These are phyloP conservation scores for Tetragonula clypearis DNA, from an alignment of 1,140 invertebrate species.

Conservation along the genomic window DNA sequence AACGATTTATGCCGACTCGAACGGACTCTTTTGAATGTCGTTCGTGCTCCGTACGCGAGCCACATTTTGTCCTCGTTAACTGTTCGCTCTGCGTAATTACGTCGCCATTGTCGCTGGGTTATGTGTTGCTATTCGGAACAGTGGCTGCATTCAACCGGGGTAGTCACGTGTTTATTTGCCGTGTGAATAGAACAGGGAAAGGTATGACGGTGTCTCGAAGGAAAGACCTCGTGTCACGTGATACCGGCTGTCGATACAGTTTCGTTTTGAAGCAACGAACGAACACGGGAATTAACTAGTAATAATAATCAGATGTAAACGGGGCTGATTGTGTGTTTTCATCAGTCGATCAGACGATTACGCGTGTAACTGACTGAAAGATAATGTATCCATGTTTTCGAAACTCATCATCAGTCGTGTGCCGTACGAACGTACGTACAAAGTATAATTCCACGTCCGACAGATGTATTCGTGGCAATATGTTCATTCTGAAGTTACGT, in stretches of 20 bases:
- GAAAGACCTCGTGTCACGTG: neutral
- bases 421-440: neutral
- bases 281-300: no score
- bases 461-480: neutral
- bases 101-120: neutral
- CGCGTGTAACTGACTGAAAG: neutral
- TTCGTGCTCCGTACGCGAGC: no score
- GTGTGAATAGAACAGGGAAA: conserved; percentile 16
- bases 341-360: neutral
- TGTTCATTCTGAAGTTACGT: neutral
- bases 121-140: neutral
- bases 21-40: neutral
- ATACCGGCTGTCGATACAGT: neutral
- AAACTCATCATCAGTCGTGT: neutral
- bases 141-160: neutral
- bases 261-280: neutral
- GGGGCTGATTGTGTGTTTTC: neutral
- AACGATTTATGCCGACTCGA: neutral
- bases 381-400: neutral
- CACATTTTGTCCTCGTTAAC: neutral
- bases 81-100: neutral
- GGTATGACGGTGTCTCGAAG: conserved; percentile 3
- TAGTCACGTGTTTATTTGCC: conserved; percentile 15
- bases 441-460: neutral
- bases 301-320: neutral